phyloP scores from a whole-genome alignment of 2,797 vertebrate genomes.

The Gouania willdenowi region DNA sequence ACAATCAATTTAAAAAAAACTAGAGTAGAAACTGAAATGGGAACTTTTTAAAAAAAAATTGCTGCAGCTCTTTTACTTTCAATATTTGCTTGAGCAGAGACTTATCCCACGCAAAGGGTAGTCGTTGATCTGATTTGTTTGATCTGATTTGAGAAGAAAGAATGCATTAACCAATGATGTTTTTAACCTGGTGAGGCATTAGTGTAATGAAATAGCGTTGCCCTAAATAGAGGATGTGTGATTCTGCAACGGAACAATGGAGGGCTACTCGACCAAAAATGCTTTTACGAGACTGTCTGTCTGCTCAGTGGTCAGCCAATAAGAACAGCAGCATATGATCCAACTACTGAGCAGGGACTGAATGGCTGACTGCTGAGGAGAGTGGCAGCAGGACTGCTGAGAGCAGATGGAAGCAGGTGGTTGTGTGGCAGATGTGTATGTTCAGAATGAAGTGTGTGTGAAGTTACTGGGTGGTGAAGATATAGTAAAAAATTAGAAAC shows the following conservation, averaged over 20 bases:
- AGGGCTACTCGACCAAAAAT: background rate
- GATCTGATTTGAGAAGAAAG: slow-evolving; percentile 45
- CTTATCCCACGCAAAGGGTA: background rate
- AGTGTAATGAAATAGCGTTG: slow-evolving; percentile 41
- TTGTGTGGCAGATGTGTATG: slow-evolving; percentile 22
- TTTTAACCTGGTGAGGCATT: slow-evolving; percentile 39
- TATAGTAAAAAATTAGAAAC: slow-evolving; percentile 22
- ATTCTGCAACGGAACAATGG: slow-evolving; percentile 19
- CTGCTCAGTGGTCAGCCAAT: slow-evolving; percentile 13
- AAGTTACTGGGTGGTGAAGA: slow-evolving; percentile 24
- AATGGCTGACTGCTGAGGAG: slow-evolving; percentile 43
- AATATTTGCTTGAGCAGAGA: background rate
- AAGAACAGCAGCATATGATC: slow-evolving; percentile 21
- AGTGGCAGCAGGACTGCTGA: slow-evolving; percentile 36
- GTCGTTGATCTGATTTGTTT: slow-evolving; percentile 33
- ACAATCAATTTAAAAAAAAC: slow-evolving; percentile 1
- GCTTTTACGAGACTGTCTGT: background rate
- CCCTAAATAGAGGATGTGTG: slow-evolving; percentile 21
- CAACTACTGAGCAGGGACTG: slow-evolving; percentile 32
- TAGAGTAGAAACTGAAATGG: slow-evolving; percentile 1
- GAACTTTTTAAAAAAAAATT: background rate
- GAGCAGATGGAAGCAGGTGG: slow-evolving; percentile 48
- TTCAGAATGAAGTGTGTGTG: background rate
- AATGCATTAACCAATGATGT: slow-evolving; percentile 47
- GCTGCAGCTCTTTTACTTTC: background rate